phyloP scores from a whole-genome alignment of 2,797 vertebrate species.

The Macropus fuliginosus region DNA sequence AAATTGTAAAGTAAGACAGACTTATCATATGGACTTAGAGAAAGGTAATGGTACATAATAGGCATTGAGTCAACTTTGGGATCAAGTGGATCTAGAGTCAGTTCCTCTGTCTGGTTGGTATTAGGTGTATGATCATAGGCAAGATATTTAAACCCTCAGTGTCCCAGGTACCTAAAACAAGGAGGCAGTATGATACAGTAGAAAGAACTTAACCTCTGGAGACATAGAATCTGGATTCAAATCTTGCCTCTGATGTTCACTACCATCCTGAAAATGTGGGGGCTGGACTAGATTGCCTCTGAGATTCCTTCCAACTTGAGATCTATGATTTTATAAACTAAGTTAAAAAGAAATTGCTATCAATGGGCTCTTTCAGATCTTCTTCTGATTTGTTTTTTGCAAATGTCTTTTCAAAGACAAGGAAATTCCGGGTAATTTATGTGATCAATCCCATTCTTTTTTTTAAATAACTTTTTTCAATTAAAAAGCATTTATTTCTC shows the following conservation, averaged over 20 bases:
- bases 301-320: not conserved
- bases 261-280: not conserved
- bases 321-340: not conserved
- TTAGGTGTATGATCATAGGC: not conserved
- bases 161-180: not conserved
- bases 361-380: not conserved
- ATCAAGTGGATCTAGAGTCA: not conserved
- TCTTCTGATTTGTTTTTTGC: not conserved
- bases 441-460: not conserved
- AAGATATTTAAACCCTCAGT: not conserved
- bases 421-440: not conserved
- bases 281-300: not conserved
- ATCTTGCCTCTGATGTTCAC: not conserved
- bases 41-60: not conserved
- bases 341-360: not conserved
- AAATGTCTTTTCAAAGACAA: not conserved
- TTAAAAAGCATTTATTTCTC: not conserved
- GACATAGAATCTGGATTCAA: not conserved
- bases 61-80: not conserved
- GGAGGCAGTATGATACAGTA: not conserved
- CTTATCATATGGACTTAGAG: not conserved
- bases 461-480: not conserved
- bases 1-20: not conserved
- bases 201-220: not conserved
- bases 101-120: not conserved